Base-by-base conservation (phyloP, 2,888 invertebrate species). In the Oasisia sp. region DNA sequence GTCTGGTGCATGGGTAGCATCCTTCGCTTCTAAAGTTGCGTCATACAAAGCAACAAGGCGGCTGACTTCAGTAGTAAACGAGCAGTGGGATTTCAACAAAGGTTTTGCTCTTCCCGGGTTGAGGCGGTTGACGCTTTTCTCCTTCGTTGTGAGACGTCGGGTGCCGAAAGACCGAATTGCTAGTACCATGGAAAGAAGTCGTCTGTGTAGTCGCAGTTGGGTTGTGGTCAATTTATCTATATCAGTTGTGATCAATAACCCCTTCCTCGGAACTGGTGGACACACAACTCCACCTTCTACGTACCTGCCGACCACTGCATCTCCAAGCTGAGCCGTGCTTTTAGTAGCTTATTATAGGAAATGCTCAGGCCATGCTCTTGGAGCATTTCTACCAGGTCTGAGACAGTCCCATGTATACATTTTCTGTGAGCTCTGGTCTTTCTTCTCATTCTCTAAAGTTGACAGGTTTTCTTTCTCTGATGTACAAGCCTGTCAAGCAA, bases 201-300 rank as follows among this genome's bases (percentile, higher is more conserved):
- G 91, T 92, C 38, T 93, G 93, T 74, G 93, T 93, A n/a, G 93
- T 93, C 89, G 94, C 91, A 89, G 91, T 92, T 74, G 93, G 93
- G 91, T 94, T 94, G 58, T 94, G 94, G 89, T 94, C 94, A 56
- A 93, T 94, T 94, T 94, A 90, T 94, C 94, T 38, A 94, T 92
- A 32, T 93, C 94, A 89, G 93, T 44, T 89, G 93, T 94, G 9
- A 94, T 94, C 91, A 94, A 94, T 5, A 94, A 0, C 12, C 92
- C 92, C 50, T 91, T 93, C 32, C 91, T 91, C 91, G 94, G 32
- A 56, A 32, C 27, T n/a, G 32, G 45, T 92, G 92, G 92, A 90
- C 91, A 92, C 45, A 91, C 92, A 32, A 90, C 91, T 12, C 92
- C 92, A 91, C 92, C 92, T 50, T 92, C 74, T n/a, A 45, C 38